A percentile compares a stretch with the other conserved stretches of the same genome.
Conservation (phyloP, 1,140 invertebrate species). For the Vanessa atalanta region DNA sequence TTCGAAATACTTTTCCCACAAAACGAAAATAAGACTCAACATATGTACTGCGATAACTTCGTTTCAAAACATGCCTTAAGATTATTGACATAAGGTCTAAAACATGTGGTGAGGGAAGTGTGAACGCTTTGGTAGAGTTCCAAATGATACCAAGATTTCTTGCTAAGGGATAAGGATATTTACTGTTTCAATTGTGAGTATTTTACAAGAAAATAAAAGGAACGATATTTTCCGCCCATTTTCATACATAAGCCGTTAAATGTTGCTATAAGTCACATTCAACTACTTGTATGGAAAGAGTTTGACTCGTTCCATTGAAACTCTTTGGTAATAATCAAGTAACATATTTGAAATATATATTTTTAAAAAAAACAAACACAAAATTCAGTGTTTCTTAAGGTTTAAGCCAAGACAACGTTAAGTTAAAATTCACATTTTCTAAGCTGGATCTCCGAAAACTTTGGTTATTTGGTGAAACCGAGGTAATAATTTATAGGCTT, state of each 20-base stretch:
- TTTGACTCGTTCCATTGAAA: neutral
- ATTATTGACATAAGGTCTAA: neutral
- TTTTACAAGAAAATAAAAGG: neutral
- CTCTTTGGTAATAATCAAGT: neutral
- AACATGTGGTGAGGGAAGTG: neutral
- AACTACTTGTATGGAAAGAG: neutral
- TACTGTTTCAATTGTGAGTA: constrained; percentile 12
- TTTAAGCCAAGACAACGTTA: too few relatives aligned
- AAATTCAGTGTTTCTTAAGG: too few relatives aligned
- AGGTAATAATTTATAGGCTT: neutral
- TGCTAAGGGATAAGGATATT: constrained; percentile 22
- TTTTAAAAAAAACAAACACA: too few relatives aligned
- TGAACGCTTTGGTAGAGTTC: constrained; percentile 31
- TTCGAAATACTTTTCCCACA: constrained; percentile 35
- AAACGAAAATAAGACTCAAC: constrained; percentile 29
- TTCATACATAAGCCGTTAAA: too few relatives aligned
- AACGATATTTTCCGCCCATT: neutral
- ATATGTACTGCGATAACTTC: neutral
- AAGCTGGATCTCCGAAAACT: too few relatives aligned
- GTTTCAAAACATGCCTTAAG: constrained; percentile 20
- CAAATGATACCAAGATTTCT: constrained; percentile 28
- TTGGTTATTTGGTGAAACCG: neutral
- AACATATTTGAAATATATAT: too few relatives aligned
- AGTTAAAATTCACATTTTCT: too few relatives aligned
- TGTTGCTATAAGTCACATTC: neutral